Percentiles rank a stretch among this genome's conserved stretches.
These are phyloP conservation scores for Lepidotrigona ventralis DNA, from an alignment of 1,140 invertebrate species.

Conservation along the genomic window DNA sequence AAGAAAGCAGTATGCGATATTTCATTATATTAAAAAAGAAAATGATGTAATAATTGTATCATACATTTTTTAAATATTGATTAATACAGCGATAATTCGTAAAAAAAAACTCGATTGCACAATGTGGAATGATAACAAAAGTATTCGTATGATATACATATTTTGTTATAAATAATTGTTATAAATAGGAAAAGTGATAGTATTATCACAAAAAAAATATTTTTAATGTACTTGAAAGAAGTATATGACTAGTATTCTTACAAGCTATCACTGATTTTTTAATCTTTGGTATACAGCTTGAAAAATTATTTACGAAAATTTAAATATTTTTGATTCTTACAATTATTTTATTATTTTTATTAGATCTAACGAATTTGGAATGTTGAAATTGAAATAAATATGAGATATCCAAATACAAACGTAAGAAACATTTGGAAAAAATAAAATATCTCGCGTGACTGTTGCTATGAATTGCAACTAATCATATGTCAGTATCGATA, in stretches of 20 bases:
- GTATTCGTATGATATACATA: constrained; percentile 38
- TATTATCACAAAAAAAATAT: constrained; percentile 47
- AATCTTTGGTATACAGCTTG: constrained; percentile 60
- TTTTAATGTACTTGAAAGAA: constrained; percentile 54
- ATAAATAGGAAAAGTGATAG: constrained; percentile 50
- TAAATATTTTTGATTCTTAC: constrained; percentile 55
- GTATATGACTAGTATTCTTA: constrained; percentile 56
- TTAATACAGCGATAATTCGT: constrained; percentile 39
- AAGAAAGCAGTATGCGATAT: constrained; percentile 35
- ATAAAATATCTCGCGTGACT: constrained; percentile 38
- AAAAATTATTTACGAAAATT: constrained; percentile 52
- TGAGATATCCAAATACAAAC: constrained; percentile 32
- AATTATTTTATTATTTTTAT: not conserved
- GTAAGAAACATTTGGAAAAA: constrained; percentile 35
- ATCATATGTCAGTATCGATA: not conserved
- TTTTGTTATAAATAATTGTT: constrained; percentile 33
- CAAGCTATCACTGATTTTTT: constrained; percentile 50
- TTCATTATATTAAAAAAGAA: constrained; percentile 19
- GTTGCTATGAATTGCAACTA: constrained; percentile 47
- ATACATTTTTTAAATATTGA: constrained; percentile 52
- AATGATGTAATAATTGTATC: constrained; percentile 42
- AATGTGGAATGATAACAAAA: constrained; percentile 43
- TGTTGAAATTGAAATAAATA: constrained; percentile 51
- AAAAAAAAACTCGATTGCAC: constrained; percentile 32
- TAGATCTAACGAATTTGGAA: constrained; percentile 47